Conservation (phyloP, 2,797 vertebrate genomes). For the Typhlichthys eigenmanni region DNA sequence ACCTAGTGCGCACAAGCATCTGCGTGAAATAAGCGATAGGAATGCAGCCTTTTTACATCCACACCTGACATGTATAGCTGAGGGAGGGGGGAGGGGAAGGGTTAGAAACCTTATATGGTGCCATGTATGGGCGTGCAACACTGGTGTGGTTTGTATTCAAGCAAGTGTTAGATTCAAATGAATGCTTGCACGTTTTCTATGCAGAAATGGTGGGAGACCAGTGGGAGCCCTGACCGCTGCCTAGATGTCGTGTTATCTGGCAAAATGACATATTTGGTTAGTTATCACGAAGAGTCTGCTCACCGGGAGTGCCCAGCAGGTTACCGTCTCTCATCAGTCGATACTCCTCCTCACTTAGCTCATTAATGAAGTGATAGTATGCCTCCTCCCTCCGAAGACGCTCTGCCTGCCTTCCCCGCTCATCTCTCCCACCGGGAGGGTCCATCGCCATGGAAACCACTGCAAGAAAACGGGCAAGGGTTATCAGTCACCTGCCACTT, state of each 20-base stretch:
- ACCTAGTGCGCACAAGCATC: neutral
- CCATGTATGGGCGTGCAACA: no score
- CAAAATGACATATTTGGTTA: neutral
- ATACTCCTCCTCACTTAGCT: slow-evolving; percentile 92
- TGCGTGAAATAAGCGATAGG: no score
- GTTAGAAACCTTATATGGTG: no score
- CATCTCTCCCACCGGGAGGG: slow-evolving; percentile 84
- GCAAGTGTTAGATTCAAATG: no score
- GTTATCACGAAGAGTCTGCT: slow-evolving; percentile 30
- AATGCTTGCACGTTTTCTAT: no score
- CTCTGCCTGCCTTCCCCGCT: slow-evolving; percentile 90
- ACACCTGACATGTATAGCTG: no score
- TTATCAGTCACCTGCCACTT: slow-evolving; percentile 26
- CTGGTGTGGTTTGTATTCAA: no score
- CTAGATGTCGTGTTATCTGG: no score
- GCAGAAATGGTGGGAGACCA: no score
- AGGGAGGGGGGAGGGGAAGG: no score
- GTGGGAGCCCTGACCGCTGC: no score
- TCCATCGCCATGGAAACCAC: slow-evolving; percentile 81
- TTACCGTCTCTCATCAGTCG: slow-evolving; percentile 94
- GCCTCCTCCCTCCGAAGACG: slow-evolving; percentile 94
- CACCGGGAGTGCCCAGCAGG: slow-evolving; percentile 94
- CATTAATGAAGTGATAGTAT: slow-evolving; percentile 96
- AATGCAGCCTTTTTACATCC: no score
- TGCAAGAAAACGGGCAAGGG: slow-evolving; percentile 34